These are phyloP conservation scores for Diachasmimorpha longicaudata DNA, from an alignment of 1,140 invertebrate species.

Conservation along the genomic window DNA sequence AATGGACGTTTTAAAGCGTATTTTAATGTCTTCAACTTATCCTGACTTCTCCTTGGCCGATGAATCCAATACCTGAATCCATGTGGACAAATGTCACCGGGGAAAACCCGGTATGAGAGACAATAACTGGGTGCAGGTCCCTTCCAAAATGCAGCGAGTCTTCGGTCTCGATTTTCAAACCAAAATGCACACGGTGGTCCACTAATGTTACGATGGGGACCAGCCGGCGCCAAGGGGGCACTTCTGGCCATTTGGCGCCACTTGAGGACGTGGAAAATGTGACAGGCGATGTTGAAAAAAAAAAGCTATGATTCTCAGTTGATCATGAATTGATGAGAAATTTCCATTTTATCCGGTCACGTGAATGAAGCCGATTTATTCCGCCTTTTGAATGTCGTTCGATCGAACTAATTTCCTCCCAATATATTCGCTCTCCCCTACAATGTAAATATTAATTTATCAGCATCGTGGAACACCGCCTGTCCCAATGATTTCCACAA, in stretches of 20 bases:
- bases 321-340: not conserved
- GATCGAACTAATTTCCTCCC: no score
- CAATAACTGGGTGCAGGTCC: not conserved
- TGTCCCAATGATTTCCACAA: not conserved
- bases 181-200: not conserved
- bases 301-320: not conserved
- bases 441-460: no score
- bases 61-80: not conserved
- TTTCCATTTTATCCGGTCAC: not conserved
- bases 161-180: not conserved
- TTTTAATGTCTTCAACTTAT: not conserved
- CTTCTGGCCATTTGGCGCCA: constrained; percentile 22
- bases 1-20: constrained; percentile 6
- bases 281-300: not conserved
- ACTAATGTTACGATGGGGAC: constrained; percentile 5
- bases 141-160: not conserved
- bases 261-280: constrained; percentile 1
- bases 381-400: no score
- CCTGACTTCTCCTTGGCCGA: not conserved
- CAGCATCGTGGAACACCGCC: no score
- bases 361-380: not conserved
- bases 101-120: not conserved
- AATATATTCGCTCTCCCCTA: no score
- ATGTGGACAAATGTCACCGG: not conserved
- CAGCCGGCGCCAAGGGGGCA: constrained; percentile 26